These are phyloP conservation scores for Panthera leo DNA, from an alignment of 2,113 vertebrate species.

Conservation along the genomic window DNA sequence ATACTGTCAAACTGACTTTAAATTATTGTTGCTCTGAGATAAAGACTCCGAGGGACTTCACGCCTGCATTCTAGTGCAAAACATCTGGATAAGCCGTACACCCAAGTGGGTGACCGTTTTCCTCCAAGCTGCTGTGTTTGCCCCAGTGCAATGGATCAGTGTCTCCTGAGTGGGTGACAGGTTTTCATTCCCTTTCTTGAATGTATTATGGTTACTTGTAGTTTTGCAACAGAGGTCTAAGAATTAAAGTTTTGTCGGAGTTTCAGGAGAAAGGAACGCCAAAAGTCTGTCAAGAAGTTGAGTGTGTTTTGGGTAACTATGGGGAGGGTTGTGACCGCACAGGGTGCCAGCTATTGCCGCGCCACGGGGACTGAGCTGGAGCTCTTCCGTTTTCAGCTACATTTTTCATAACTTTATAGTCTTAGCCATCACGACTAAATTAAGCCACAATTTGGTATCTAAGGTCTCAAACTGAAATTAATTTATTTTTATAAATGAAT, in stretches of 20 bases:
- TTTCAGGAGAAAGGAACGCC: conserved; percentile 62
- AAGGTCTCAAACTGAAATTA: conserved; percentile 80
- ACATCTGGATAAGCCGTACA: background rate
- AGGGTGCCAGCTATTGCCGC: background rate
- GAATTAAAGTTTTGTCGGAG: conserved; percentile 64
- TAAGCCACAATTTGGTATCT: conserved; percentile 81
- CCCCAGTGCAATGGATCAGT: conserved; percentile 40
- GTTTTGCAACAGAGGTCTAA: conserved; percentile 64
- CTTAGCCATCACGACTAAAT: conserved; percentile 74
- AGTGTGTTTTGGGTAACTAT: conserved; percentile 41
- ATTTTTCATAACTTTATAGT: conserved; percentile 81
- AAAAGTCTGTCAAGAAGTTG: conserved; percentile 42
- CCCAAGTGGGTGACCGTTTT: fast-evolving
- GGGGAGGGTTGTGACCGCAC: background rate
- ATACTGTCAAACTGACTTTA: background rate
- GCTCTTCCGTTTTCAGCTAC: conserved; percentile 60
- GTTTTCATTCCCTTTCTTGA: conserved; percentile 71
- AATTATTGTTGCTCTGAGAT: conserved; percentile 41
- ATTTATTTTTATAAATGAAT: conserved; percentile 71
- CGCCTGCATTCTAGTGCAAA: conserved; percentile 33
- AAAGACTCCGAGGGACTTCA: background rate
- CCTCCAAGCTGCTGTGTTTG: conserved; percentile 61
- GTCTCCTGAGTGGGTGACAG: conserved; percentile 63
- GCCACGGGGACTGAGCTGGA: background rate
- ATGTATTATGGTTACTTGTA: conserved; percentile 75